Evolutionary conservation across 2,888 invertebrate genomes (phyloP), one percentile per base, ranked within the genome.

Genomic region (Philereme transversata): DNA sequence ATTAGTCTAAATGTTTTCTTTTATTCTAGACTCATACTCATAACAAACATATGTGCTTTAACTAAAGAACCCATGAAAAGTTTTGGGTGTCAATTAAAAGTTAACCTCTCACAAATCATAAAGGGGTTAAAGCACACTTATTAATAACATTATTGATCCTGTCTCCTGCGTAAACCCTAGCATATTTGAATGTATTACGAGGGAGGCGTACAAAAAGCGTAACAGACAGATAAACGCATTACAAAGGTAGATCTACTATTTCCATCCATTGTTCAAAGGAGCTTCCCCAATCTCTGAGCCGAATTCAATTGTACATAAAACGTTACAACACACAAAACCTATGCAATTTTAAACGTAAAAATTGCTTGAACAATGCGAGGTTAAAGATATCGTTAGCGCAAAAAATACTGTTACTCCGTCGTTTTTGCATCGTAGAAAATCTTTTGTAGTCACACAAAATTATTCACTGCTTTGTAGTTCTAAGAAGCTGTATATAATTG

Each of bases 321-420:
- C 0, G 36, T 47, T 51, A 51, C 49, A 43, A 48, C 48, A 6
- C 38, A 47, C 56, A 44, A 55, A 64, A 51, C 55, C 45, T 56
- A 60, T 71, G 71, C 60, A 62, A 56, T 56, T 66, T 48, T 57
- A 62, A 60, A 65, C 59, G 65, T 70, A 70, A 72, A 67, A 70
- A 66, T 60, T 60, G 62, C 59, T 65, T 44, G 52, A 51, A 71
- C 68, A 74, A 74, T 71, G 62, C 61, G 61, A 63, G 64, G 57
- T 72, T 71, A 69, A 77, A 76, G 40, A 71, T 70, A 74, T 72
- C 73, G 73, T 76, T 73, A 79, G 69, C 74, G 71, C n/a, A 73
- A 10, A 78, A 76, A 70, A 71, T 72, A 67, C 74, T 69, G 74
- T 71, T 76, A 71, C 74, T 77, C 64, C 56, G 56, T 60, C 60